Evolutionary conservation across 2,888 invertebrate genomes (phyloP).

Genomic region (Brachypterus glaber): DNA sequence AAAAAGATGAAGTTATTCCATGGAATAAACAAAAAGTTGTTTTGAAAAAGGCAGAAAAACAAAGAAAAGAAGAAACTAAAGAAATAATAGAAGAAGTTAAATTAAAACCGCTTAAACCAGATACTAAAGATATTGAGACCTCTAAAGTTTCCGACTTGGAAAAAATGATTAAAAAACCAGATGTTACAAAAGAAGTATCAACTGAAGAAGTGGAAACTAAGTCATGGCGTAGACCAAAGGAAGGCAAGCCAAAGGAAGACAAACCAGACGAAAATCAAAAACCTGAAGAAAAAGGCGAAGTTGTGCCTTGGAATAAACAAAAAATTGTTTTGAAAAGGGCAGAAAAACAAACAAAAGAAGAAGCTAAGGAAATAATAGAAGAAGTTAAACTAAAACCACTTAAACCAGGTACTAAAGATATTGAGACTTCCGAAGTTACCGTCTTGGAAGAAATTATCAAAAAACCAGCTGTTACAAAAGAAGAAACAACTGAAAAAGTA

Average conservation of each 20-base stretch:
- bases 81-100: constrained; percentile 43
- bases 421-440: no score
- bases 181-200: constrained; percentile 18
- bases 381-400: constrained; percentile 44
- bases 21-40: constrained; percentile 54
- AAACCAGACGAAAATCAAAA: constrained; percentile 8
- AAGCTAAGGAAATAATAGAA: constrained; percentile 35
- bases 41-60: constrained; percentile 39
- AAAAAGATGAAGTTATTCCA: constrained; percentile 5
- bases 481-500: constrained; percentile 17
- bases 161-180: constrained; percentile 12
- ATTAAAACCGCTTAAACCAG: constrained; percentile 35
- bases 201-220: constrained; percentile 15
- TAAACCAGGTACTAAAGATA: no score
- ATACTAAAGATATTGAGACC: constrained; percentile 9
- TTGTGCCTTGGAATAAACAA: constrained; percentile 53
- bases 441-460: no score
- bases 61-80: constrained; percentile 45
- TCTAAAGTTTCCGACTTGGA: constrained; percentile 10
- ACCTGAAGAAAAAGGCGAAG: constrained; percentile 27
- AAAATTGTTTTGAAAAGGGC: constrained; percentile 44
- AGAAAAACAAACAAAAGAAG: constrained; percentile 34
- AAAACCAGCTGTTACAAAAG: background rate
- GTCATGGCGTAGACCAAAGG: constrained; percentile 6
- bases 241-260: constrained; percentile 11